Conservation (phyloP, 2,113 vertebrate species). For the Danio rerio region DNA sequence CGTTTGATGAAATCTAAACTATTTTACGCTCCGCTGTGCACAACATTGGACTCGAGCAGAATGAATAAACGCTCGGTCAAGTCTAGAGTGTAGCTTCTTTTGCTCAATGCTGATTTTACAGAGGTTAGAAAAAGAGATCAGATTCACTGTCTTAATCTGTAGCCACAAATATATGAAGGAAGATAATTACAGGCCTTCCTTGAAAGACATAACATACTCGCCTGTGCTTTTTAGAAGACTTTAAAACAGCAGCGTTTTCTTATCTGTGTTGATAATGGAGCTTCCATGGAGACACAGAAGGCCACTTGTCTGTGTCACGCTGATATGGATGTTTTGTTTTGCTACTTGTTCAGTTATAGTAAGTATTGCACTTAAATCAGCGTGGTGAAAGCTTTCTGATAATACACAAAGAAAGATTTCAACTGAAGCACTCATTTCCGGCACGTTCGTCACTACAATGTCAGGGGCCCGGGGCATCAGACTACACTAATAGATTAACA, state of each 20-base stretch:
- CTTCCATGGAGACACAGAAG: conserved; percentile 24
- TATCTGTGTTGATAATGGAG: conserved; percentile 52
- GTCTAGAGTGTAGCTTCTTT: conserved; percentile 16
- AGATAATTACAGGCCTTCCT: conserved; percentile 3
- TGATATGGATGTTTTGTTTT: conserved; percentile 39
- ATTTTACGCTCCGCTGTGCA: conserved; percentile 56
- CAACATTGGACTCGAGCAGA: conserved; percentile 42
- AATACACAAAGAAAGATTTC: neutral
- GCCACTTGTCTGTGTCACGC: conserved; percentile 46
- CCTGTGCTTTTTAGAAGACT: conserved; percentile 4
- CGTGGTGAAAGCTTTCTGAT: conserved; percentile 31
- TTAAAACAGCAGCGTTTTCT: conserved; percentile 11
- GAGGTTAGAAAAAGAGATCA: neutral
- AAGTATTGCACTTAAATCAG: neutral
- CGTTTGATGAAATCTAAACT: conserved; percentile 55
- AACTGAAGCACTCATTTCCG: neutral
- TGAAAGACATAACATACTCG: conserved; percentile 22
- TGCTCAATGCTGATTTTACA: neutral
- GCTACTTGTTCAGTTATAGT: conserved; percentile 14
- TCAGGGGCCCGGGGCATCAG: neutral
- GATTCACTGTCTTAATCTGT: neutral
- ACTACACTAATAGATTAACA: no score
- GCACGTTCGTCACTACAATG: neutral
- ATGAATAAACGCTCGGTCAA: conserved; percentile 39
- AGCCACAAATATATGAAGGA: neutral